Evolutionary conservation across 92 coral and sea anemone species (phyloP), one percentile per base, ranked within the genome.

Genomic region (Plumapathes pennacea): DNA sequence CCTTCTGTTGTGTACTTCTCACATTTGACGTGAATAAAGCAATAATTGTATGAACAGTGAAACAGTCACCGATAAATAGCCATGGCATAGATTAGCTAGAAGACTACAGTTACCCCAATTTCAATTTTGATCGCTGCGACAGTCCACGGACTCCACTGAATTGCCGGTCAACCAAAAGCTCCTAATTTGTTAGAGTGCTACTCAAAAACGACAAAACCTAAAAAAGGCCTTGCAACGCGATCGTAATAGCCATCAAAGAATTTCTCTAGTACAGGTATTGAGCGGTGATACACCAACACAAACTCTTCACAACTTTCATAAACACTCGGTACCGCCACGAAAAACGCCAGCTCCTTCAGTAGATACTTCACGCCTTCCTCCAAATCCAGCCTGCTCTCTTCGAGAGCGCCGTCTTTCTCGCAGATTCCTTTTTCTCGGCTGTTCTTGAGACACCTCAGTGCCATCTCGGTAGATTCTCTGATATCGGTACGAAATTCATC

Each of bases 211-310:
- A 79, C 60, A 32, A 70, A 84, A 1, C 97, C 91, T 38, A 80
- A 57, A 49, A 50, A 71, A 15, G 90, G 70, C 47, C 67, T 71
- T 4, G 20, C 67, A 38, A 71, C 38, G 15, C 67, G 67, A 41
- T 89, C 91, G 30, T 84, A 89, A 41, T 19, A 46, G 20, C 97
- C 97, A 19, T 50, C 78, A 38, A 80, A 69, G 53, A 45, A 80
- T 38, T 69, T 89, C 64, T 89, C 91, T 37, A 89, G 29, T 20
- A 89, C 80, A 24, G 88, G 91, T 88, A 88, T 79, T 0, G 78
- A 17, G 36, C 97, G 91, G 33, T 89, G 91, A 67, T 89, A 89
- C 37, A 89, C 97, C 5, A 75, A 14, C 3, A 89, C 90, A 65
- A 58, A 89, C 32, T 77, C 84, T 15, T 71, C 41, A 31, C 91